These are phyloP conservation scores for Dasyornis broadbenti DNA, from an alignment of 2,113 vertebrate genomes.

Conservation along the genomic window DNA sequence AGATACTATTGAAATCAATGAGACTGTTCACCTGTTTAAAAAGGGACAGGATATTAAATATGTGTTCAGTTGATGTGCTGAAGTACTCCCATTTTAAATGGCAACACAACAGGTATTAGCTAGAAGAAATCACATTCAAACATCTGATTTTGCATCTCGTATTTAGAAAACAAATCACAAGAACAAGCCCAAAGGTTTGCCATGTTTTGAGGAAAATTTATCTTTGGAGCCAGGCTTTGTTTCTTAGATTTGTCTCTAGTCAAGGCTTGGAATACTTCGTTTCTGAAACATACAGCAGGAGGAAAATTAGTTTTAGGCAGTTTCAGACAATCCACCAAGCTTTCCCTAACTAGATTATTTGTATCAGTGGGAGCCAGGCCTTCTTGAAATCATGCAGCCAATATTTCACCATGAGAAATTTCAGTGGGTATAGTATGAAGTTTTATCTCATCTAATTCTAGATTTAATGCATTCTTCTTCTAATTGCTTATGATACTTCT, in stretches of 20 bases:
- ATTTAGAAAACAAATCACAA: background rate
- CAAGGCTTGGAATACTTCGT: background rate
- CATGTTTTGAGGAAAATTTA: background rate
- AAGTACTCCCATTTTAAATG: background rate
- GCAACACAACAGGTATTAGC: background rate
- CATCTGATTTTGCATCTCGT: background rate
- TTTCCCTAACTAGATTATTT: background rate
- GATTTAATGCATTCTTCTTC: background rate
- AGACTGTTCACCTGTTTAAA: background rate
- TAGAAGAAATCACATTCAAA: background rate
- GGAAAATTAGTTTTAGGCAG: background rate
- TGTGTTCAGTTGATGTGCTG: background rate
- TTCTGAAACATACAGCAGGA: background rate
- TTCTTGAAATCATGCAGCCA: background rate
- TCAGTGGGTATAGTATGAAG: background rate
- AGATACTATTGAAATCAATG: background rate
- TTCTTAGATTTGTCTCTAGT: background rate
- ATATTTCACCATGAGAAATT: background rate
- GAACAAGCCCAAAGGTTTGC: background rate
- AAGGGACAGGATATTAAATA: background rate
- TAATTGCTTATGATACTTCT: background rate
- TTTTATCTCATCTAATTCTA: background rate
- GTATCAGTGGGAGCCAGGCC: background rate
- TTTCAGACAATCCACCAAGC: background rate
- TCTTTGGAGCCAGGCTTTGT: background rate